Evolutionary conservation across 1,140 invertebrate genomes (phyloP), one percentile per base, ranked within the genome.

Genomic region (Venustaconcha ellipsiformis): DNA sequence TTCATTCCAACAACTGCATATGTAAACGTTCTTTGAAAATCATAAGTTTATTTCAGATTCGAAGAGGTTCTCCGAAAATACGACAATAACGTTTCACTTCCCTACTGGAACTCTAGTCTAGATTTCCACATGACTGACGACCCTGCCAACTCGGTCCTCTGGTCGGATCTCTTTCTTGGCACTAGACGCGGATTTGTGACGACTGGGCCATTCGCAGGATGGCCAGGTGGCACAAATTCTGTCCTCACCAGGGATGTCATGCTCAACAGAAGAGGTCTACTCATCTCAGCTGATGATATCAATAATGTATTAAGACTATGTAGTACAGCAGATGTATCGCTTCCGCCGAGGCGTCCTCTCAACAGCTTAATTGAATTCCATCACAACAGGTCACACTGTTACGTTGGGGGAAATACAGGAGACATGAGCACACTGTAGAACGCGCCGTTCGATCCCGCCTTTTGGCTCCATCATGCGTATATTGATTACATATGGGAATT

Each of bases 401-500:
- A 74, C 62, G 70, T 85, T 30, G 86, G 86, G 13, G 86, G 86
- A 1, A 48, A 48, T 48, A 48, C 37, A 11, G 37, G 37, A 48
- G 70, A 79, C 66, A 85, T 87, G 82, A 65, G 30, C 12, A 58
- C 72, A 64, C 30, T 81, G 18, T 67, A 76, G 17, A 87, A 82
- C 8, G 81, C 86, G 14, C 69, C 88, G 58, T 89, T 83, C 66
- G 90, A 91, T 78, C 84, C 85, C 4, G 80, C 88, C 37, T 89
- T 89, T 80, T 90, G 86, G 76, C 70, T 90, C 77, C 88, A 89
- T 75, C 90, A 90, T 76, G 72, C 81, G 18, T 89, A 87, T 78
- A 76, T 91, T 30, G 89, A 90, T 75, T 79, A 79, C 65, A 65
- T 82, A 14, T 85, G 84, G 84, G 80, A 85, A 65, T n/a, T 75